Evolutionary conservation across 2,797 vertebrate genomes (phyloP).

Genomic region (Silurus lanzhouensis): DNA sequence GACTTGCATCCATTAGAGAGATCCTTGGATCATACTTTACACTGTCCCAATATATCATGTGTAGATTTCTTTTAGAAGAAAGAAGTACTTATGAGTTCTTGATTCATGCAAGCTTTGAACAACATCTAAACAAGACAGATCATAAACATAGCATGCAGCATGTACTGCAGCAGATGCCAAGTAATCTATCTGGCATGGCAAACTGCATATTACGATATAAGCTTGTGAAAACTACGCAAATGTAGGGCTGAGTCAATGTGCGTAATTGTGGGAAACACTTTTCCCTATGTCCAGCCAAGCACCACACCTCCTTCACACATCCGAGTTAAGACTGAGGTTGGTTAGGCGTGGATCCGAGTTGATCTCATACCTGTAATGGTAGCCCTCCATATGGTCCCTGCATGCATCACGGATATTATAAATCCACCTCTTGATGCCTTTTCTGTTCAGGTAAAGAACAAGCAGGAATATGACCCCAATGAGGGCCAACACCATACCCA

Average conservation of each 20-base stretch:
- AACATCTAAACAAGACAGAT: slow-evolving; percentile 62
- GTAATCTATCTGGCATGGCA: slow-evolving; percentile 48
- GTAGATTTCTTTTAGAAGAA: slow-evolving; percentile 6
- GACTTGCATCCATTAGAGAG: slow-evolving; percentile 27
- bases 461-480: slow-evolving; percentile 96
- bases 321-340: slow-evolving; percentile 93
- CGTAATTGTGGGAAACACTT: slow-evolving; percentile 22
- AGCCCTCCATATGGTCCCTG: slow-evolving; percentile 99
- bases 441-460: slow-evolving; percentile 96
- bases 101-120: slow-evolving; percentile 71
- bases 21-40: slow-evolving; percentile 20
- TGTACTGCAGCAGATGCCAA: slow-evolving; percentile 51
- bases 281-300: neutral
- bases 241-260: slow-evolving; percentile 61
- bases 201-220: slow-evolving; percentile 42
- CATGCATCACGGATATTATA: slow-evolving; percentile 97
- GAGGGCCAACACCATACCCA: slow-evolving; percentile 93
- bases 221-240: slow-evolving; percentile 79
- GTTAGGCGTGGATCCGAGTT: slow-evolving; percentile 91
- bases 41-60: slow-evolving; percentile 23
- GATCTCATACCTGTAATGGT: slow-evolving; percentile 98
- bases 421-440: slow-evolving; percentile 98
- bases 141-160: slow-evolving; percentile 51
- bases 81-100: slow-evolving; percentile 52
- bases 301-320: slow-evolving; percentile 77